Evolutionary conservation across 2,113 vertebrate species (phyloP).

Genomic region (Porphyrio hochstetteri): DNA sequence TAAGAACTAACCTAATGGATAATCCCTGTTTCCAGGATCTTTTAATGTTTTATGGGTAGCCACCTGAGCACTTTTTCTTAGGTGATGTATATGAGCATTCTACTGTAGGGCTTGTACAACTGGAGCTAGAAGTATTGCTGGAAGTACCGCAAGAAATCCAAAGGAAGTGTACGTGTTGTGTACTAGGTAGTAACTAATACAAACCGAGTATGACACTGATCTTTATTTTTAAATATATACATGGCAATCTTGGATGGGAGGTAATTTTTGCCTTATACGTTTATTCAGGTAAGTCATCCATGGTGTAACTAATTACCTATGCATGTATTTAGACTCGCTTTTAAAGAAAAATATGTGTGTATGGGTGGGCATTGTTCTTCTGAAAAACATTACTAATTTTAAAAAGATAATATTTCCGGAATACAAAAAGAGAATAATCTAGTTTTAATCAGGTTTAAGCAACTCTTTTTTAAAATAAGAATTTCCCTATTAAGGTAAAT

Average conservation of each 20-base stretch:
- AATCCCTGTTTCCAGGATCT: slow-evolving; percentile 9
- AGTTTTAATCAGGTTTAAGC: slow-evolving; percentile 5
- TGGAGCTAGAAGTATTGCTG: slow-evolving; percentile 70
- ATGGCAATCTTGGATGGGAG: slow-evolving; percentile 46
- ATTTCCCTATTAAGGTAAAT: background rate
- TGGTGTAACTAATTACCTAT: slow-evolving; percentile 69
- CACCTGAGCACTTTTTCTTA: slow-evolving; percentile 84
- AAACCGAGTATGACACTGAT: slow-evolving; percentile 34
- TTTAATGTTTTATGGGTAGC: slow-evolving; percentile 74
- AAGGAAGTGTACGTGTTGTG: slow-evolving; percentile 41
- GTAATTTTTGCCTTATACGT: slow-evolving; percentile 41
- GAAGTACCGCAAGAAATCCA: slow-evolving; percentile 56
- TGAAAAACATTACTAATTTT: slow-evolving; percentile 12
- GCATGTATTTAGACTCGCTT: slow-evolving; percentile 49
- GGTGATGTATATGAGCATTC: slow-evolving; percentile 78
- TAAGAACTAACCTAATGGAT: slow-evolving; percentile 66
- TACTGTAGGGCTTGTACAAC: slow-evolving; percentile 78
- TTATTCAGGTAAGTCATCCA: slow-evolving; percentile 72
- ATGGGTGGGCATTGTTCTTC: slow-evolving; percentile 38
- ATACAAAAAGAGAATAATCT: background rate
- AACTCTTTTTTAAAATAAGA: background rate
- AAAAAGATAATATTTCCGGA: slow-evolving; percentile 20
- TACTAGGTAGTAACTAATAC: slow-evolving; percentile 62
- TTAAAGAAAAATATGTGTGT: slow-evolving; percentile 19
- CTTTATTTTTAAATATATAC: slow-evolving; percentile 37